Evolutionary conservation across 2,113 vertebrate genomes (phyloP), one percentile per base, ranked within the genome.

Genomic region (Dasyornis broadbenti): DNA sequence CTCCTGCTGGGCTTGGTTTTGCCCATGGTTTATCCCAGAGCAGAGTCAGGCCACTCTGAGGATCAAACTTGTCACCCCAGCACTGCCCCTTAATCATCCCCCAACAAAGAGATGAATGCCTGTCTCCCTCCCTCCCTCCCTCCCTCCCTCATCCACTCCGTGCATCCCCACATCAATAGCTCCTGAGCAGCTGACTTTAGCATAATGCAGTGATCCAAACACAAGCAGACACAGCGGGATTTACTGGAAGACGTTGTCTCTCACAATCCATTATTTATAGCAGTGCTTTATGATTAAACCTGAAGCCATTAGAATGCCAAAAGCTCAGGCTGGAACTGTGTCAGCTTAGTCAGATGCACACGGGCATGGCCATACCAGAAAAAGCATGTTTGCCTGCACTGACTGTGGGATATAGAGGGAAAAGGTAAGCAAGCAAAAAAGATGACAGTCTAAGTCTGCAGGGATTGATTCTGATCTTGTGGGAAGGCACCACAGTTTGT

Each of bases 211-310:
- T 37, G 76, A 94, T 94, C 91, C 89, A 93, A 94, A 89, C 50
- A 59, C 22, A 54, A 65, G 65, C 95, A 95, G 91, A 50, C 94
- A 82, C 90, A 78, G 95, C 14, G 0, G 89, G 95, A 65, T 89
- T 97, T 97, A 96, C 96, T 94, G 96, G 96, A 96, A 97, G 89
- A 89, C 0, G 0, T 72, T 0, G 1, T 82, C 92, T 96, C 85
- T 92, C 72, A 64, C 45, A 75, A 96, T 96, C 64, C 88, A 96
- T 97, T 96, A 96, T 97, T 96, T 91, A 96, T 95, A 92, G 42
- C 78, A 65, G 45, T 49, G 60, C 70, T 93, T 90, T 92, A 42
- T 84, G 86, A 95, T 92, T 94, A 92, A 95, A 95, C 65, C 65
- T 93, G 93, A 71, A 93, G 72, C 92, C 70, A 92, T 92, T 87